These are phyloP conservation scores for Trichonephila inaurata DNA, from an alignment of 1,140 invertebrate genomes.

Conservation along the genomic window DNA sequence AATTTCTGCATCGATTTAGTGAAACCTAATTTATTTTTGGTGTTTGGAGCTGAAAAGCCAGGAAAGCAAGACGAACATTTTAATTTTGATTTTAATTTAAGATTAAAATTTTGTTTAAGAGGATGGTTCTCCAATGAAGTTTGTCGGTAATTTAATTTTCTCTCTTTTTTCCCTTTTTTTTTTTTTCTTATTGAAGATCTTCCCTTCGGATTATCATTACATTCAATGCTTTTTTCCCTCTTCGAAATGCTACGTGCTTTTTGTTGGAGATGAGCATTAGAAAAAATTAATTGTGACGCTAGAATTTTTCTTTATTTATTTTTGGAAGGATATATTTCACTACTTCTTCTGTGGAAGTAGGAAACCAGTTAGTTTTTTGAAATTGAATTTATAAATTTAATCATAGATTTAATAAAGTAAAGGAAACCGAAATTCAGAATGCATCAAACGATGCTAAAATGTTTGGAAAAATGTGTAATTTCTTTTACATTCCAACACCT, in stretches of 20 bases:
- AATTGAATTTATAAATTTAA: background rate
- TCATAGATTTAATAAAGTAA: background rate
- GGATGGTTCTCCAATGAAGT: background rate
- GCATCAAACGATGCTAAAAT: background rate
- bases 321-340: background rate
- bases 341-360: no score
- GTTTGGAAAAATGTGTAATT: background rate
- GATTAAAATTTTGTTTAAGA: slow-evolving; percentile 16
- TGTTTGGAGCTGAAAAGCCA: background rate
- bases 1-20: background rate
- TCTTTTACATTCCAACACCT: no score
- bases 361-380: background rate
- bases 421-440: background rate
- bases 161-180: background rate
- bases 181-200: background rate
- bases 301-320: background rate
- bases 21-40: slow-evolving; percentile 1
- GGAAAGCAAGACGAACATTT: background rate
- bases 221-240: background rate
- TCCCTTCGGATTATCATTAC: background rate
- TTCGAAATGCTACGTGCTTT: background rate
- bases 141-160: background rate
- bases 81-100: slow-evolving; percentile 36
- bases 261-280: background rate
- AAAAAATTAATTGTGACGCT: background rate